Evolutionary conservation across 2,113 vertebrate genomes (phyloP).

Genomic region (Toxotes jaculatrix): DNA sequence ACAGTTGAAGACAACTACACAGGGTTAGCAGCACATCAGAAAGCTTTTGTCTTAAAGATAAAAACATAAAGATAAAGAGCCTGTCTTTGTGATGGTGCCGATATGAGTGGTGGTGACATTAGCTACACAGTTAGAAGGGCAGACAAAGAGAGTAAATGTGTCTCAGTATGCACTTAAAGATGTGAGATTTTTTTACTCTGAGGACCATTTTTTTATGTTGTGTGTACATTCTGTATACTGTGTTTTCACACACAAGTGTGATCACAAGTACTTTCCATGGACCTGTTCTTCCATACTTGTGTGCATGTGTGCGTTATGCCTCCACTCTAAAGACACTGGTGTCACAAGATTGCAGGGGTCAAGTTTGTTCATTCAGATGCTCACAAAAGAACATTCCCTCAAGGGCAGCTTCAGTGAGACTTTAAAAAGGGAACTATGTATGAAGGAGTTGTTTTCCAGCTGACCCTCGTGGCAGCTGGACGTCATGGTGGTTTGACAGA

Average conservation of each 20-base stretch:
- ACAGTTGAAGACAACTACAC: slow-evolving; percentile 60
- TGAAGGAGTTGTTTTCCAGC: slow-evolving; percentile 63
- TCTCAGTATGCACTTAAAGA: neutral
- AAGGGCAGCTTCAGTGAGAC: slow-evolving; percentile 51
- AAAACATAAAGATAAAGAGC: slow-evolving; percentile 53
- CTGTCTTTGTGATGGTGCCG: slow-evolving; percentile 52
- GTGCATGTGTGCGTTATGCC: neutral
- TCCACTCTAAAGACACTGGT: slow-evolving; percentile 34
- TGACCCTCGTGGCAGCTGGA: slow-evolving; percentile 48
- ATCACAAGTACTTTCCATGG: slow-evolving; percentile 19
- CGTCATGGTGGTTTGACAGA: slow-evolving; percentile 31
- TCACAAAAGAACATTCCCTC: slow-evolving; percentile 66
- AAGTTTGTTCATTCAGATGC: slow-evolving; percentile 59
- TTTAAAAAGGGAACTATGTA: slow-evolving; percentile 58
- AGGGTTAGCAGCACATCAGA: slow-evolving; percentile 55
- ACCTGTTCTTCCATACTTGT: neutral
- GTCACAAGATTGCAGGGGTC: slow-evolving; percentile 56
- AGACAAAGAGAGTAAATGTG: slow-evolving; percentile 11
- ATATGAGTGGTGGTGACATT: slow-evolving; percentile 53
- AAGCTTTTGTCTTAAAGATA: slow-evolving; percentile 70
- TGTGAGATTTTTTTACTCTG: slow-evolving; percentile 38
- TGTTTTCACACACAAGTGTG: neutral
- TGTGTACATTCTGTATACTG: neutral
- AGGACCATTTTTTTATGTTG: slow-evolving; percentile 7
- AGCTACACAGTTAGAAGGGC: slow-evolving; percentile 24